Conservation (phyloP, 2,113 vertebrate species). For the Muntiacus muntjak region DNA sequence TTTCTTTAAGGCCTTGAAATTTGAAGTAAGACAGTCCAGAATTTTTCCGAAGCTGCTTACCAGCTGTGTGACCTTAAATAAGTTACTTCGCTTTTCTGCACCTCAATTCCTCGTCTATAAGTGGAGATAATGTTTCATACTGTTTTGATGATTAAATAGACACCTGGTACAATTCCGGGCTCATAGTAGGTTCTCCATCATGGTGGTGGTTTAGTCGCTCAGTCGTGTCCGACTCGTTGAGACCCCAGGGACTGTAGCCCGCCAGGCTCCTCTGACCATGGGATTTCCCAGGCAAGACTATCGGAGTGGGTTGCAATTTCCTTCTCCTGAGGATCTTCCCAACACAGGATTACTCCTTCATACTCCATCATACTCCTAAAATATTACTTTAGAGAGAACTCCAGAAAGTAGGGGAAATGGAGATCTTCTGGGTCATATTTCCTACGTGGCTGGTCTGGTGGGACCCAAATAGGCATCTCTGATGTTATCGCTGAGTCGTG, state of each 20-base stretch:
- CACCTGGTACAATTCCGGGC: background rate
- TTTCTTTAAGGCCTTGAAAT: background rate
- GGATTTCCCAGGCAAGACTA: background rate
- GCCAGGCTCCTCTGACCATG: background rate
- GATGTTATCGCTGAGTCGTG: background rate
- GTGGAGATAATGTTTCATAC: background rate
- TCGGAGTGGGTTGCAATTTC: background rate
- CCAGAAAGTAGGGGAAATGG: background rate
- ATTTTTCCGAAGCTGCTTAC: background rate
- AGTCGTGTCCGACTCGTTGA: fast-evolving
- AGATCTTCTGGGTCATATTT: background rate
- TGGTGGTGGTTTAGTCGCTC: background rate
- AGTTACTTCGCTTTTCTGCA: background rate
- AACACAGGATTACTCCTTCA: background rate
- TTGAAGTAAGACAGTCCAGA: background rate
- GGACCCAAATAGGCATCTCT: background rate
- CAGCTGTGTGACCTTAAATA: background rate
- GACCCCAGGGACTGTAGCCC: background rate
- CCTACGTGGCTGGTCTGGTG: background rate
- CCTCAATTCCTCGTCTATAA: background rate
- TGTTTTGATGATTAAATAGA: background rate
- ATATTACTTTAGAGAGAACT: background rate
- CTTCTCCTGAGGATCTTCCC: background rate
- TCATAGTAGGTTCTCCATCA: background rate
- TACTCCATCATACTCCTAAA: background rate